These are phyloP conservation scores for Atractosteus spatula DNA, from an alignment of 2,113 vertebrate species.

Conservation along the genomic window DNA sequence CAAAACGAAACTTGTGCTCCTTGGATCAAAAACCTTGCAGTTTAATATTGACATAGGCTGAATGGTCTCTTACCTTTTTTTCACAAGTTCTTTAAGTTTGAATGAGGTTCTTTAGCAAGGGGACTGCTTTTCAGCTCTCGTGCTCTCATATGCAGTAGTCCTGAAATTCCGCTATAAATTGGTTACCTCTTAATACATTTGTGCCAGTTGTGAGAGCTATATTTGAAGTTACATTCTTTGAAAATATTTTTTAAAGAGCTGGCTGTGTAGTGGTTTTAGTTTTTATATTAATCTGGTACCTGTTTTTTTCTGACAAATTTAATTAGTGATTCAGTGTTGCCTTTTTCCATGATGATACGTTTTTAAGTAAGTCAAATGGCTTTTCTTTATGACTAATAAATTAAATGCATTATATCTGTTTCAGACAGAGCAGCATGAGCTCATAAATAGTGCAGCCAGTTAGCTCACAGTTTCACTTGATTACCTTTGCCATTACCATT, in stretches of 20 bases:
- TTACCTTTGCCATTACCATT: slow-evolving; percentile 59
- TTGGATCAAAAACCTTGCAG: no score
- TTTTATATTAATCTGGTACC: no score
- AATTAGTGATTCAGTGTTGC: slow-evolving; percentile 45
- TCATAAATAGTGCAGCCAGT: slow-evolving; percentile 46
- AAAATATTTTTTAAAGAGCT: neutral
- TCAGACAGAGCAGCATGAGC: slow-evolving; percentile 23
- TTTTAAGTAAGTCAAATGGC: slow-evolving; percentile 51
- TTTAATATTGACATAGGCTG: no score
- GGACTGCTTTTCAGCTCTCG: no score
- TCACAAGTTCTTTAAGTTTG: no score
- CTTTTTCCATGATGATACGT: slow-evolving; percentile 55
- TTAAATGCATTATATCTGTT: slow-evolving; percentile 52
- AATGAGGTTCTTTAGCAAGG: no score
- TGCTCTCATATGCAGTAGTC: no score
- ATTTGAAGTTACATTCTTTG: neutral
- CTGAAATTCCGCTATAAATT: no score
- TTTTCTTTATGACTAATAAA: slow-evolving; percentile 57
- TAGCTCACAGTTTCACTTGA: slow-evolving; percentile 52
- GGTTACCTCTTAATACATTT: no score
- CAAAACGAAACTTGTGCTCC: no score
- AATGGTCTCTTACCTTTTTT: no score
- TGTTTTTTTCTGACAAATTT: slow-evolving; percentile 29
- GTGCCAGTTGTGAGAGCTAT: neutral
- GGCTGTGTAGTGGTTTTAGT: neutral